Percentiles rank a stretch among this genome's conserved stretches.
These are phyloP conservation scores for Anguilla japonica DNA, from an alignment of 2,113 vertebrate species.

Conservation along the genomic window DNA sequence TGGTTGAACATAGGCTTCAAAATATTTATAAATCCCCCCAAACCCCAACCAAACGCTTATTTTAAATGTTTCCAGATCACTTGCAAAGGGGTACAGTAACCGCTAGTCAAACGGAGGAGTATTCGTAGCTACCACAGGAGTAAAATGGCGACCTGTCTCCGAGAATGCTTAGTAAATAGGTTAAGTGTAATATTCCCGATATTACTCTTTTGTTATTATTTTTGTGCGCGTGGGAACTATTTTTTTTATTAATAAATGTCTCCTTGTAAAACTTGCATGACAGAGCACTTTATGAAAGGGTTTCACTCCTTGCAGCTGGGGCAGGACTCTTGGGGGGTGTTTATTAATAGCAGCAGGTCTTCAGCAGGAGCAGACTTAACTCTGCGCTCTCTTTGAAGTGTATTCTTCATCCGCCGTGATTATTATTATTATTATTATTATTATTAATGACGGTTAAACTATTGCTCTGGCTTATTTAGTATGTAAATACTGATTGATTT, in stretches of 20 bases:
- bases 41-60: neutral
- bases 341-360: slow-evolving; percentile 8
- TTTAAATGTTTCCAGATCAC: neutral
- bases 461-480: neutral
- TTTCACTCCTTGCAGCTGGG: neutral
- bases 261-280: slow-evolving; percentile 2
- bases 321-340: neutral
- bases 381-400: neutral
- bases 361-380: neutral
- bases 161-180: neutral
- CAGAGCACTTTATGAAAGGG: neutral
- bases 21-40: no score
- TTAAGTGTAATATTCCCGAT: neutral
- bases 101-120: no score
- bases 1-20: no score
- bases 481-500: neutral
- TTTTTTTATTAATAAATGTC: neutral
- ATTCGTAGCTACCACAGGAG: neutral
- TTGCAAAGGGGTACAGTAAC: neutral
- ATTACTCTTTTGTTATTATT: neutral
- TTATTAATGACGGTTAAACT: neutral
- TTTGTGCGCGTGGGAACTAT: neutral
- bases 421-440: neutral
- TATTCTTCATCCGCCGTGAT: neutral
- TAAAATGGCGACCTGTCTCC: neutral